These are phyloP conservation scores for Meloe dianella DNA, from an alignment of 2,888 invertebrate species.

Conservation along the genomic window DNA sequence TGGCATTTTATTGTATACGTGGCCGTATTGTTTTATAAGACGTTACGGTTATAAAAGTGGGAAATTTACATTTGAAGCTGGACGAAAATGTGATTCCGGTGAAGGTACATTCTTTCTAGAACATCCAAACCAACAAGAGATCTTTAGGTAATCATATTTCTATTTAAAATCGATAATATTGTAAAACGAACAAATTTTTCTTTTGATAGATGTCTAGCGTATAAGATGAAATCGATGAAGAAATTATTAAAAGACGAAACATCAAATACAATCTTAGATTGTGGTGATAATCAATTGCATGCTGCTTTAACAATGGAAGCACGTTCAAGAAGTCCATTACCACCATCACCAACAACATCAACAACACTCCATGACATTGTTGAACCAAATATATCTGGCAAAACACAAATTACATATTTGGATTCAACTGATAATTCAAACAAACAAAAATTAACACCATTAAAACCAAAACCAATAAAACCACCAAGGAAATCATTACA, in stretches of 20 bases:
- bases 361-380: conserved; percentile 60
- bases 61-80: conserved; percentile 87
- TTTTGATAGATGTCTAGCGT: conserved; percentile 70
- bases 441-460: neutral
- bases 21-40: conserved; percentile 85
- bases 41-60: conserved; percentile 86
- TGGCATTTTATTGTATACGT: conserved; percentile 72
- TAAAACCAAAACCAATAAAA: conserved; percentile 34
- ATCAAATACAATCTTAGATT: conserved; percentile 64
- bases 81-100: conserved; percentile 84
- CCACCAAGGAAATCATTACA: conserved; percentile 57
- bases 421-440: conserved; percentile 15
- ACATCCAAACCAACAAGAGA: conserved; percentile 82
- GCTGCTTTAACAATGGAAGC: conserved; percentile 80
- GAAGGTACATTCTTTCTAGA: conserved; percentile 83
- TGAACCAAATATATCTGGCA: conserved; percentile 54
- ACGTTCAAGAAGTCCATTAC: conserved; percentile 80
- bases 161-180: too few species aligned
- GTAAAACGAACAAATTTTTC: too few species aligned
- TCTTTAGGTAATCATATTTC: too few species aligned
- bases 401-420: conserved; percentile 36
- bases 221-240: conserved; percentile 88
- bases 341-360: conserved; percentile 62
- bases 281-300: conserved; percentile 77
- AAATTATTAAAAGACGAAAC: conserved; percentile 77